phyloP scores from a whole-genome alignment of 2,113 vertebrate genomes.

The Nothocercus julius region DNA sequence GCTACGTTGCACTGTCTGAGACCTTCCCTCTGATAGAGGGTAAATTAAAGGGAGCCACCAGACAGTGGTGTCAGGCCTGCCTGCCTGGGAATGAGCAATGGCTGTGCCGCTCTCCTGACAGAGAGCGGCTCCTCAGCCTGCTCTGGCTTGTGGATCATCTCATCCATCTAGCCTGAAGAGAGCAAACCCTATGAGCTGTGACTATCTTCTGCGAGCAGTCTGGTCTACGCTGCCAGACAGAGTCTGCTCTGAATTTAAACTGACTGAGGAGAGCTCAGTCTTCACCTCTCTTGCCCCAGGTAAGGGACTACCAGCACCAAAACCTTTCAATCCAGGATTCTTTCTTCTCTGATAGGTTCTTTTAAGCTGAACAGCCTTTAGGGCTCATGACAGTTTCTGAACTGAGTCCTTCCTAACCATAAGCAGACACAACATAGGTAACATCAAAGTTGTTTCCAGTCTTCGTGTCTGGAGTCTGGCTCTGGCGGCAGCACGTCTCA shows the following conservation, averaged over 20 bases:
- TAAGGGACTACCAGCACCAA: not conserved
- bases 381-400: not conserved
- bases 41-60: not conserved
- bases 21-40: not conserved
- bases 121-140: accelerated
- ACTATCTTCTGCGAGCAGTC: not conserved
- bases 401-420: not conserved
- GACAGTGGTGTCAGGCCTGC: not conserved
- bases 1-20: not conserved
- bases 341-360: not conserved
- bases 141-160: not conserved
- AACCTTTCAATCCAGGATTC: not conserved
- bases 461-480: not conserved
- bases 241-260: not conserved
- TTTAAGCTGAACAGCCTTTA: not conserved
- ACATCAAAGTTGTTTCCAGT: not conserved
- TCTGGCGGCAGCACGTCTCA: not conserved
- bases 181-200: not conserved
- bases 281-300: not conserved
- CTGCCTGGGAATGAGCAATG: not conserved
- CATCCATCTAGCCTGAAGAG: not conserved
- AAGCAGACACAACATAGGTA: not conserved
- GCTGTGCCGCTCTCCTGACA: not conserved
- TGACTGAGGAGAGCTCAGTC: not conserved
- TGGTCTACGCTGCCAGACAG: not conserved